A percentile compares a stretch with the other conserved stretches of the same genome.
These are phyloP conservation scores for Nomada ferruginata DNA, from an alignment of 2,888 invertebrate genomes.

Conservation along the genomic window DNA sequence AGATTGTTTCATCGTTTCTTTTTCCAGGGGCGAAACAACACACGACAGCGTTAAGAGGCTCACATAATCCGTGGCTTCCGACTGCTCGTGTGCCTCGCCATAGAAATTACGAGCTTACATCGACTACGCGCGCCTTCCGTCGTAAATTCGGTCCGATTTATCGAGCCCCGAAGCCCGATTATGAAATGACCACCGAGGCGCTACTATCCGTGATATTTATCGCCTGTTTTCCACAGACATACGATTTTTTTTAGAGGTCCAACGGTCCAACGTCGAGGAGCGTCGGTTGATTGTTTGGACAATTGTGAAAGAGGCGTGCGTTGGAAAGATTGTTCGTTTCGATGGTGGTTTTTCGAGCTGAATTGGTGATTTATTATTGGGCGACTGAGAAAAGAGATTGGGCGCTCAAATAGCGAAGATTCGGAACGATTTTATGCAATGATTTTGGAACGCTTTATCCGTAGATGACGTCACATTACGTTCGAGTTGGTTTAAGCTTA, in stretches of 20 bases:
- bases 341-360: neutral
- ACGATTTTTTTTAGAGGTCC: neutral
- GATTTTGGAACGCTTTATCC: too few relatives aligned
- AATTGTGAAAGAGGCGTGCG: neutral
- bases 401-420: too few relatives aligned
- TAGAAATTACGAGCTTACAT: constrained; percentile 28
- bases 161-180: constrained; percentile 21
- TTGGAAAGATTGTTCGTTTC: neutral
- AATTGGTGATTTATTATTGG: neutral
- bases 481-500: too few relatives aligned
- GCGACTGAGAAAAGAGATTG: too few relatives aligned
- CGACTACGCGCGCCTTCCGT: neutral
- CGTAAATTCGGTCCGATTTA: constrained; percentile 25
- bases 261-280: neutral
- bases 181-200: constrained; percentile 1
- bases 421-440: too few relatives aligned
- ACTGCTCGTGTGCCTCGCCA: neutral
- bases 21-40: neutral
- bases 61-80: constrained; percentile 11
- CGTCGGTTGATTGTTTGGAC: neutral
- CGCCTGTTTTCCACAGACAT: neutral
- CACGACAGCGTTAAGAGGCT: neutral
- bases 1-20: neutral
- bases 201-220: constrained; percentile 19
- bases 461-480: too few relatives aligned